Conservation (phyloP, 2,888 invertebrate genomes). For the Lysandra bellargus region DNA sequence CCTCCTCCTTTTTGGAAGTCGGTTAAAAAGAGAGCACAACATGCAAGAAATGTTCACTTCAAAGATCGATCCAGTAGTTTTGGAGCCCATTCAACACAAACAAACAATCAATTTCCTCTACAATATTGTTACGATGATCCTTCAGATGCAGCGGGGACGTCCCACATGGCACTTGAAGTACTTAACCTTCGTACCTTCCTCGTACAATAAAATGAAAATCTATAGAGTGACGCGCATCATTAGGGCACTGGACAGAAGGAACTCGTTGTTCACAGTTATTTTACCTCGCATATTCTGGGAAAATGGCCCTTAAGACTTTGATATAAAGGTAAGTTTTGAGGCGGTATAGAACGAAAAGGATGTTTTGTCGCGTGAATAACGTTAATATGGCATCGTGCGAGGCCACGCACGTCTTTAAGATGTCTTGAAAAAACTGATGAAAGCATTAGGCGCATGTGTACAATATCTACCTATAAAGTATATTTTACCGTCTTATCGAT, state of each 20-base stretch:
- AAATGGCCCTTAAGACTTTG: neutral
- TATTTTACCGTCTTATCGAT: no score
- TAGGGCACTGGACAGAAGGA: constrained; percentile 37
- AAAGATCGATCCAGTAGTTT: neutral
- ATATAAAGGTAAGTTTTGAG: neutral
- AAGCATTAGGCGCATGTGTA: no score
- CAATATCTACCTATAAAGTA: no score
- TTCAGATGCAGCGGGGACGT: constrained; percentile 27
- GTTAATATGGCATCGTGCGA: neutral
- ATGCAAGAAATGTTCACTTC: no score
- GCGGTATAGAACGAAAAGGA: neutral
- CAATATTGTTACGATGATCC: neutral
- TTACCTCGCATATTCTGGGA: neutral
- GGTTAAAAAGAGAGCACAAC: no score
- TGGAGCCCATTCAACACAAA: neutral
- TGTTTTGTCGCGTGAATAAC: neutral
- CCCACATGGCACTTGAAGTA: constrained; percentile 35
- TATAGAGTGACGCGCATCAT: constrained; percentile 44
- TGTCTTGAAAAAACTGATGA: no score
- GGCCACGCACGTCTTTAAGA: no score
- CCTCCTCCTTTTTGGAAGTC: no score
- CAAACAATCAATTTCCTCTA: constrained; percentile 1
- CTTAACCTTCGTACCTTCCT: constrained; percentile 45
- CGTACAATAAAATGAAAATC: constrained; percentile 42
- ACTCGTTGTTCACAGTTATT: neutral